A percentile compares a stretch with the other conserved stretches of the same genome.
Conservation (phyloP, 2,797 vertebrate genomes). For the Taenioides sp. region DNA sequence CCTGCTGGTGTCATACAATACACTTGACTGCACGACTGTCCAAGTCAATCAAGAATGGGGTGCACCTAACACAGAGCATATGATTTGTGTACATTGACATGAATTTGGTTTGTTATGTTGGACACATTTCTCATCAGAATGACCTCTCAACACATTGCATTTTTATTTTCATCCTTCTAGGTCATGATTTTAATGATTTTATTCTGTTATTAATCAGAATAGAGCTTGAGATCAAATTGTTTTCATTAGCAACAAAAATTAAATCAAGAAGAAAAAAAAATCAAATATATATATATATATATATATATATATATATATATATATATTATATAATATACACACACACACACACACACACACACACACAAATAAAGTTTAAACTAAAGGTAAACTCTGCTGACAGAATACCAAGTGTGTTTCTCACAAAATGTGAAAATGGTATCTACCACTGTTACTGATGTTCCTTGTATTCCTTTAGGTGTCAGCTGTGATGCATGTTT, state of each 20-base stretch:
- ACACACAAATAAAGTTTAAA: no score
- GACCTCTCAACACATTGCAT: no score
- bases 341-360: no score
- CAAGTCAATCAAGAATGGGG: constrained; percentile 55
- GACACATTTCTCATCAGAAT: not conserved
- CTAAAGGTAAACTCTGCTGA: no score
- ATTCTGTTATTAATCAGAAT: no score
- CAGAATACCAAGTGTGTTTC: not conserved
- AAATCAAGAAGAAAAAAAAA: no score
- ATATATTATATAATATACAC: no score
- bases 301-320: no score
- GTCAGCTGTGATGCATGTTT: constrained; percentile 99
- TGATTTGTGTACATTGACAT: constrained; percentile 7
- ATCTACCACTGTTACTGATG: not conserved
- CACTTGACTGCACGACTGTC: constrained; percentile 53
- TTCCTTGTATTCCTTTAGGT: constrained; percentile 71
- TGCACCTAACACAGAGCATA: not conserved
- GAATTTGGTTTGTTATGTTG: no score
- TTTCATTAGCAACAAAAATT: no score
- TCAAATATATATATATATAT: no score
- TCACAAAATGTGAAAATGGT: not conserved
- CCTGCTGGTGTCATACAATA: constrained; percentile 47
- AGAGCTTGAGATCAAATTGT: no score
- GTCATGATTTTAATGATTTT: not conserved
- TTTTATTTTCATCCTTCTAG: not conserved